phyloP scores from a whole-genome alignment of 2,888 invertebrate species.

The Orthosia cruda region DNA sequence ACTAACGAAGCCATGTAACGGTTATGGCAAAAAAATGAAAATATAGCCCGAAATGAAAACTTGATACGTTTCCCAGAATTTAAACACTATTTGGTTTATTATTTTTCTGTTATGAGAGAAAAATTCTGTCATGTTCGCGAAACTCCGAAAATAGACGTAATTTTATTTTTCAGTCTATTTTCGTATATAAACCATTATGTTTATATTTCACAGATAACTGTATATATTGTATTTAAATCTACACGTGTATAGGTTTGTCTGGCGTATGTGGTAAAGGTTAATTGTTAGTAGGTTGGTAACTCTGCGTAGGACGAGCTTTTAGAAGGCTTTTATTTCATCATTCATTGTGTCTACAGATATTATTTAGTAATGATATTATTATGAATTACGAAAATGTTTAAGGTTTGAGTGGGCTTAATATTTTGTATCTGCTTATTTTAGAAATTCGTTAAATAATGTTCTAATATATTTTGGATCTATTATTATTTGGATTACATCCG shows the following conservation, averaged over 20 bases:
- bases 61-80: not conserved
- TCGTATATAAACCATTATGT: not conserved
- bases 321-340: slow-evolving; percentile 33
- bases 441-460: not conserved
- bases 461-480: too few species aligned
- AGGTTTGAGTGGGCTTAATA: slow-evolving; percentile 20
- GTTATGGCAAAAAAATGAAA: not conserved
- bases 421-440: not conserved
- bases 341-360: slow-evolving; percentile 24
- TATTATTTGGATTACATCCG: too few species aligned
- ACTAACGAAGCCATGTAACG: slow-evolving; percentile 20
- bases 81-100: not conserved
- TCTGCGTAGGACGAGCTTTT: slow-evolving; percentile 50
- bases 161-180: not conserved
- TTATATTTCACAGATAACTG: not conserved
- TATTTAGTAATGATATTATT: slow-evolving; percentile 15
- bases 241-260: slow-evolving; percentile 35
- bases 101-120: not conserved
- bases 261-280: slow-evolving; percentile 39
- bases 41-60: not conserved
- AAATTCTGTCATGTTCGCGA: not conserved
- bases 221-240: slow-evolving; percentile 13
- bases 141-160: not conserved
- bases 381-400: slow-evolving; percentile 2
- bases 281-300: slow-evolving; percentile 38